Percentiles rank a stretch among this genome's conserved stretches.
Evolutionary conservation across 2,797 vertebrate genomes (phyloP).

Genomic region (Argentina silus): DNA sequence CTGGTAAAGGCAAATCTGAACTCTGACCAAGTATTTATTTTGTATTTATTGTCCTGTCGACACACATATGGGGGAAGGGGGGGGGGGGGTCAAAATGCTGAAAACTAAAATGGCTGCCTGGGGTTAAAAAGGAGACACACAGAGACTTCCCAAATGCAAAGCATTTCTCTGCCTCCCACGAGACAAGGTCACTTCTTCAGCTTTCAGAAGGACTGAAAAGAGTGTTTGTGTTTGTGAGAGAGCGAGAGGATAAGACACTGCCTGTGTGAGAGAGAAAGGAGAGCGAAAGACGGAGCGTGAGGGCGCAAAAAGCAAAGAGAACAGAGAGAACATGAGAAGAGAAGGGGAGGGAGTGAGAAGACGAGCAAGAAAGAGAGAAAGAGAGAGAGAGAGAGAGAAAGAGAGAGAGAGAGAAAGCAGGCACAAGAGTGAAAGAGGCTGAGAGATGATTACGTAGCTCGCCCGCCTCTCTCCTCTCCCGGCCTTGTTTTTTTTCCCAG

Average conservation of each 20-base stretch:
- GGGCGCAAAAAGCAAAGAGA: conserved; percentile 48
- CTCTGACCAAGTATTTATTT: conserved; percentile 2
- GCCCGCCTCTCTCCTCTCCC: conserved; percentile 56
- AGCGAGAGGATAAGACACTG: conserved; percentile 10
- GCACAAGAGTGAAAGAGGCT: not conserved
- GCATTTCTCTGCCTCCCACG: not conserved
- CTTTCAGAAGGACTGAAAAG: conserved; percentile 8
- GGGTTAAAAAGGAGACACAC: conserved; percentile 45
- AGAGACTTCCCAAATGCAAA: conserved; percentile 14
- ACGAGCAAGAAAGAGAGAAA: conserved; percentile 10
- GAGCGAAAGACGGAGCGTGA: conserved; percentile 55
- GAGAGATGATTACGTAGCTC: conserved; percentile 57
- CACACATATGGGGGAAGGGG: conserved; percentile 1
- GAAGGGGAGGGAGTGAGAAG: conserved; percentile 4
- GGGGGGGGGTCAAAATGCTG: conserved; percentile 13
- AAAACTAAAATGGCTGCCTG: conserved; percentile 68
- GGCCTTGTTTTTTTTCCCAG: conserved; percentile 47
- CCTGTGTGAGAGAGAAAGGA: conserved; percentile 21
- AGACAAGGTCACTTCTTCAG: not conserved
- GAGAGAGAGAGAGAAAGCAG: not conserved
- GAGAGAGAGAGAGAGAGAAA: conserved; percentile 9
- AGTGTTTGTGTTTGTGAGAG: conserved; percentile 14
- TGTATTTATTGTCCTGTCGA: not conserved
- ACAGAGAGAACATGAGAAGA: conserved; percentile 14
- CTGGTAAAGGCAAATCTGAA: conserved; percentile 8